Evolutionary conservation across 2,888 invertebrate species (phyloP).

Genomic region (Tricholauxania praeusta): DNA sequence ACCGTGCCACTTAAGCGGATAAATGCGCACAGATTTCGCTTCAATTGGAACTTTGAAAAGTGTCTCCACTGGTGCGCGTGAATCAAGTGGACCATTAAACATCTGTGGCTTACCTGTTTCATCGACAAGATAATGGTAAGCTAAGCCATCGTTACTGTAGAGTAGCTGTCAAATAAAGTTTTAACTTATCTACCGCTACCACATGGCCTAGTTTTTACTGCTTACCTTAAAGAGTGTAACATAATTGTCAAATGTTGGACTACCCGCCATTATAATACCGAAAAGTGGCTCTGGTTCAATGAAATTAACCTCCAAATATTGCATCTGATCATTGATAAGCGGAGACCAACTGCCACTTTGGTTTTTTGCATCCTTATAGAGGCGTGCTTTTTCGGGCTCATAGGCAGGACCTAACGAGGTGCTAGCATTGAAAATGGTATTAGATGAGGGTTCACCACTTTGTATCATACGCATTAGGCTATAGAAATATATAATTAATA

Average conservation of each 20-base stretch:
- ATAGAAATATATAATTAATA: conserved; percentile 16
- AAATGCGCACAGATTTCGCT: conserved; percentile 78
- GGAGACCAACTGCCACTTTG: conserved; percentile 78
- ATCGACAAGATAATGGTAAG: conserved; percentile 73
- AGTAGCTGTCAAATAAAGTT: conserved; percentile 60
- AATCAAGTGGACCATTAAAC: conserved; percentile 80
- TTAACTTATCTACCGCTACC: not conserved
- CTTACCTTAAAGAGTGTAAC: conserved; percentile 79
- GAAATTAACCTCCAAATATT: conserved; percentile 79
- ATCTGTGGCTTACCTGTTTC: conserved; percentile 72
- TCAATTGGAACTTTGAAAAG: conserved; percentile 80
- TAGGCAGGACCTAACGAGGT: conserved; percentile 69
- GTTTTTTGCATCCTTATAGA: conserved; percentile 64
- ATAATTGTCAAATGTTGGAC: conserved; percentile 76
- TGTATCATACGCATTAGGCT: conserved; percentile 68
- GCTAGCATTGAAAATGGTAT: conserved; percentile 73
- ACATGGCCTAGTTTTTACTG: not conserved
- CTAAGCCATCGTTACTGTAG: conserved; percentile 76
- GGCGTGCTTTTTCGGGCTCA: conserved; percentile 70
- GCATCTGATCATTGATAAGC: conserved; percentile 71
- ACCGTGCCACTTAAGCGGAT: conserved; percentile 81
- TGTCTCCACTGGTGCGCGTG: conserved; percentile 72
- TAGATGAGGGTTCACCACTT: conserved; percentile 69
- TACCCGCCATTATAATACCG: conserved; percentile 81
- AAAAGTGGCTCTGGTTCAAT: conserved; percentile 77